Base-by-base conservation (phyloP, 2,113 vertebrate genomes). In the Gadus chalcogrammus region DNA sequence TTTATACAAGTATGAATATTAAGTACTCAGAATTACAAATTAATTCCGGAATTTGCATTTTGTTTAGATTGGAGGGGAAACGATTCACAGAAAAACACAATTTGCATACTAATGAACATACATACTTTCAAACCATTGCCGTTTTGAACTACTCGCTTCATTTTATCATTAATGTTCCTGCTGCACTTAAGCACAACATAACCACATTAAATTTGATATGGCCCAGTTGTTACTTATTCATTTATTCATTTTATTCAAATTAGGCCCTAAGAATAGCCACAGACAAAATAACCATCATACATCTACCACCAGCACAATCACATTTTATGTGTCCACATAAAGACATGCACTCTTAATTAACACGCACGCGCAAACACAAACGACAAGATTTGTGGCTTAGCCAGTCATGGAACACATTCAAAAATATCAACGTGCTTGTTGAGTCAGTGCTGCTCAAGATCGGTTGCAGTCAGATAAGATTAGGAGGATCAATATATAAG, bases 201-300 rank as follows among this genome's bases (percentile, higher is more conserved):
- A 72, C 73, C 31, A 60, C 16, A 20, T 4, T 35, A 18, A 15
- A 16, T 72, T 71, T 67, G 15, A 56, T 55, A 56, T 74, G 7
- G 52, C 12, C 11, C 11, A 12, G 8, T 35, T 71, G 69, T 72
- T 68, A 74, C 68, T 67, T 79, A 81, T 77, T 72, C 67, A 75
- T 81, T 65, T 66, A 66, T 77, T 79, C 64, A 77, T 79, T 70
- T 55, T 67, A 71, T 74, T 61, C 18, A 61, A 61, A 69, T 59
- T 16, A 65, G 65, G 18, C 56, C 5, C 27, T 61, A 0, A 0
- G 55, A 74, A 60, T 42, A n/a, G 17, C 60, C 24, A 48, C 16
- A 67, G 1, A 69, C 42, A 55, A 35, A 69, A 24, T 15, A 16
- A 59, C 42, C 61, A 62, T 22, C 8, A 48, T 48, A 13, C 42